Conservation (phyloP, 2,113 vertebrate species). For the Hypocryptadius cinnamomeus region DNA sequence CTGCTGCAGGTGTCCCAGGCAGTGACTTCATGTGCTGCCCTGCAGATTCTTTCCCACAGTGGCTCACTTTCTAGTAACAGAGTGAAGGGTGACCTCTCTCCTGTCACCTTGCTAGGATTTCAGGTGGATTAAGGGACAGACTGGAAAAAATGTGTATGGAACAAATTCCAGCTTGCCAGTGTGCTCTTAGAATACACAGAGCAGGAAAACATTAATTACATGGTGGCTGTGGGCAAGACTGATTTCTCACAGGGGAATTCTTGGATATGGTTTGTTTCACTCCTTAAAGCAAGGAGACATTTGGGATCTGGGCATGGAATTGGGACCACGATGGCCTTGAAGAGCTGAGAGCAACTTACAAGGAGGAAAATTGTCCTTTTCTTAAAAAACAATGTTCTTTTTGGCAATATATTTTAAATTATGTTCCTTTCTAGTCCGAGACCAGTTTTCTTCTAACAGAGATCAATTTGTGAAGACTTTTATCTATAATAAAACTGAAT, state of each 20-base stretch:
- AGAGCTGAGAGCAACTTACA: background rate
- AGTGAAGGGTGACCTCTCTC: background rate
- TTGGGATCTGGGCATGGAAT: background rate
- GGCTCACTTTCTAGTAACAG: background rate
- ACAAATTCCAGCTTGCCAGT: background rate
- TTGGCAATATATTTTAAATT: background rate
- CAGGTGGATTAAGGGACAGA: background rate
- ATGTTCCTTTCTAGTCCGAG: background rate
- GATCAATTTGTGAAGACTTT: background rate
- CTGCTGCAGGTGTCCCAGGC: background rate
- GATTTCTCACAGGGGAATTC: background rate
- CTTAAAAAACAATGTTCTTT: background rate
- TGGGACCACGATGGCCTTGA: background rate
- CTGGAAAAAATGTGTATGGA: background rate
- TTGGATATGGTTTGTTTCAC: accelerated
- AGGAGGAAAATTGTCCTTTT: background rate
- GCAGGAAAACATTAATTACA: background rate
- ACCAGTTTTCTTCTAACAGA: background rate
- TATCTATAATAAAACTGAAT: background rate
- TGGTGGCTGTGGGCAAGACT: background rate
- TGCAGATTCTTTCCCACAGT: background rate
- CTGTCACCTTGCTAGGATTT: background rate
- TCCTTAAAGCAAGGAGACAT: background rate
- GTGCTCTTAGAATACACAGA: background rate
- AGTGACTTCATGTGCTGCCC: background rate